Percentiles rank a stretch among this genome's conserved stretches.
Evolutionary conservation across 2,113 vertebrate species (phyloP).

Genomic region (Elaphurus davidianus): DNA sequence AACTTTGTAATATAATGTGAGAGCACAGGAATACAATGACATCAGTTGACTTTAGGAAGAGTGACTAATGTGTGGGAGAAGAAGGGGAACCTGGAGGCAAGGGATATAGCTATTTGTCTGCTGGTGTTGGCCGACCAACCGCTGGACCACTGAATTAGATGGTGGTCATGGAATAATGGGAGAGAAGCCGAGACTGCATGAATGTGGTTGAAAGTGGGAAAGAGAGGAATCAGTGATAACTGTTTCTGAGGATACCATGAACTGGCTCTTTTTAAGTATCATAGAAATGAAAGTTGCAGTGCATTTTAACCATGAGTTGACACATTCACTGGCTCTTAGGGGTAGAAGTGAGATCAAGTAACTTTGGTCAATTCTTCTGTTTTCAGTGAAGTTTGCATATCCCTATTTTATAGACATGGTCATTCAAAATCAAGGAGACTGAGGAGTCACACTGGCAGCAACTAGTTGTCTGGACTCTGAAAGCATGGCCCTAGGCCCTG

Average conservation of each 20-base stretch:
- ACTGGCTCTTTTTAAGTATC: neutral
- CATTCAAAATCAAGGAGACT: neutral
- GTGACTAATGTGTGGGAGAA: neutral
- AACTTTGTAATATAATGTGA: neutral
- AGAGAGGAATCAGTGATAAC: neutral
- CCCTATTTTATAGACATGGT: neutral
- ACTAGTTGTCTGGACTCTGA: neutral
- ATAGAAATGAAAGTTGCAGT: neutral
- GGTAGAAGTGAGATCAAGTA: neutral
- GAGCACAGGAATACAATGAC: rapidly evolving
- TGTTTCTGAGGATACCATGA: neutral
- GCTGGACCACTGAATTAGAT: neutral
- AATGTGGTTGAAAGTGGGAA: neutral
- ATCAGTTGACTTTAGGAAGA: neutral
- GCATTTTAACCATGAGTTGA: neutral
- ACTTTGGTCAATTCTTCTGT: neutral
- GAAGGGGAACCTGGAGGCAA: neutral
- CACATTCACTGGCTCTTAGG: neutral
- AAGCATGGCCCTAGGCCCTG: neutral
- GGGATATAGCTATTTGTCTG: no score
- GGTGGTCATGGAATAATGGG: neutral
- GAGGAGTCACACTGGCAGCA: neutral
- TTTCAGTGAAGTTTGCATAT: neutral
- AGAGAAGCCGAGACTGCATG: neutral
- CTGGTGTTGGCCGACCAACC: no score